Percentiles rank a stretch among this genome's conserved stretches.
phyloP scores from a whole-genome alignment of 2,888 invertebrate species.

The Nymphalis c-album region DNA sequence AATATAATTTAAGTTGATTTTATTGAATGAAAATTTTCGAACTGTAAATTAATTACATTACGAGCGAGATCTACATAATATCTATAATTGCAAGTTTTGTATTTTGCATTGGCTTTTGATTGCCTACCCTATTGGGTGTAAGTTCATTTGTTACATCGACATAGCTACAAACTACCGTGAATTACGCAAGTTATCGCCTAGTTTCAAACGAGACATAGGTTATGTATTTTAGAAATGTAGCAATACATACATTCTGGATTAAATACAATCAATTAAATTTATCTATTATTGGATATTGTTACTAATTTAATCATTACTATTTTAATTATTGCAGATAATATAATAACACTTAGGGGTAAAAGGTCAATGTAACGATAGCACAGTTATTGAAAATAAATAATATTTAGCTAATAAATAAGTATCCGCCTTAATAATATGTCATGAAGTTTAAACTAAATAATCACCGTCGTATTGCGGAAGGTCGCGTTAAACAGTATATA shows the following conservation, averaged over 20 bases:
- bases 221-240: constrained; percentile 10
- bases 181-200: constrained; percentile 45
- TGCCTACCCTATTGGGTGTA: constrained; percentile 1
- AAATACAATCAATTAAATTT: too few species aligned
- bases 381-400: background rate
- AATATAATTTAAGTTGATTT: too few species aligned
- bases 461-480: constrained; percentile 12
- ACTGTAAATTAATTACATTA: background rate
- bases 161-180: constrained; percentile 40
- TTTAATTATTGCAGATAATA: background rate
- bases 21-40: too few species aligned
- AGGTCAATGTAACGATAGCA: constrained; percentile 1
- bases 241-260: too few species aligned
- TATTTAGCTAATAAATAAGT: background rate
- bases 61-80: too few species aligned
- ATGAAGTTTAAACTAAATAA: background rate
- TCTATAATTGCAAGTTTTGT: constrained; percentile 5
- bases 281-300: background rate
- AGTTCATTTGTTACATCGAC: constrained; percentile 37
- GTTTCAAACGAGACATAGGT: constrained; percentile 32
- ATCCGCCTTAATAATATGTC: background rate
- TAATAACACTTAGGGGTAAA: background rate
- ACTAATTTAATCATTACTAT: background rate
- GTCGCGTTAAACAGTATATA: constrained; percentile 47
- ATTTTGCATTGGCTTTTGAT: constrained; percentile 3